phyloP scores from a whole-genome alignment of 1,140 invertebrate species.

The Caenorhabditis briggsae region DNA sequence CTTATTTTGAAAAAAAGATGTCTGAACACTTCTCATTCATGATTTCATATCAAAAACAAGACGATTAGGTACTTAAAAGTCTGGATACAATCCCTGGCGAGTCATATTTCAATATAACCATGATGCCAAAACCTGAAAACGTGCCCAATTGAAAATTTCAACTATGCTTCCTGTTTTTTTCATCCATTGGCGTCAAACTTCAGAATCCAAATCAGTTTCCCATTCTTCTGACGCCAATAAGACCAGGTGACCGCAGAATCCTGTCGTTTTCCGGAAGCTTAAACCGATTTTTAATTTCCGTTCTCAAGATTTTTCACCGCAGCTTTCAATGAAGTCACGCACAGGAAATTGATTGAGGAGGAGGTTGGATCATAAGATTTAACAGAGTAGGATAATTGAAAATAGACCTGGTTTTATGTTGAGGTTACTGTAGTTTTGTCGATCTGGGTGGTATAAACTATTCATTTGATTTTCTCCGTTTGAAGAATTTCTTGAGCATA shows the following conservation, averaged over 20 bases:
- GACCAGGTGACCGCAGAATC: background rate
- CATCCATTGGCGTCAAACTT: slow-evolving; percentile 5
- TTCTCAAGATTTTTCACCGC: background rate
- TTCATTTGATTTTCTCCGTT: background rate
- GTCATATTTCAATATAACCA: background rate
- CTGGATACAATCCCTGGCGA: background rate
- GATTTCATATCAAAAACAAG: too few species aligned
- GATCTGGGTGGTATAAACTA: background rate
- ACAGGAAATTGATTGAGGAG: slow-evolving; percentile 48
- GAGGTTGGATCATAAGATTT: background rate
- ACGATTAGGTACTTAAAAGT: too few species aligned
- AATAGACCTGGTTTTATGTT: background rate
- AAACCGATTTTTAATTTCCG: slow-evolving; percentile 31
- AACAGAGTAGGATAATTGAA: background rate
- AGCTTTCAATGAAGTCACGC: background rate
- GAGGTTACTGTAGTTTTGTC: background rate
- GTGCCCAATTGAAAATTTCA: background rate
- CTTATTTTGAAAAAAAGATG: too few species aligned
- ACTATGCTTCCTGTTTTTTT: background rate
- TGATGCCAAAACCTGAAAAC: background rate
- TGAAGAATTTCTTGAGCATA: background rate
- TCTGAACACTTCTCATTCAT: too few species aligned
- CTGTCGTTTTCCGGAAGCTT: background rate
- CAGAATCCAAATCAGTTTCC: background rate
- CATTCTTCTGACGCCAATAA: slow-evolving; percentile 20